Conservation (phyloP, 2,888 invertebrate species). For the Stratiomys singularior region DNA sequence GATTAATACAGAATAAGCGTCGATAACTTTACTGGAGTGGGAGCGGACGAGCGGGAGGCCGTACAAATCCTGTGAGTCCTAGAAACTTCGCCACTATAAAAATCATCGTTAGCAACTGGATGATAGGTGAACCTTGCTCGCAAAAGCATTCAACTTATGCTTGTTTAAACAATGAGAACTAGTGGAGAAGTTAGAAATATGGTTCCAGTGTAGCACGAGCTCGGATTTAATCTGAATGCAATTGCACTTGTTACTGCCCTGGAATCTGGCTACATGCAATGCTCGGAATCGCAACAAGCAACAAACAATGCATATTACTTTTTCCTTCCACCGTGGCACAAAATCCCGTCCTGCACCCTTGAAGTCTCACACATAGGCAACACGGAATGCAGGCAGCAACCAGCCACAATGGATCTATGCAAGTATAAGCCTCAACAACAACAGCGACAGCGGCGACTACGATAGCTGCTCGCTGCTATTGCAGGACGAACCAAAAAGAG, state of each 20-base stretch:
- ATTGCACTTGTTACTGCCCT: slow-evolving; percentile 2
- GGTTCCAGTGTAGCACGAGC: background rate
- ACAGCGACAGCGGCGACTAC: background rate
- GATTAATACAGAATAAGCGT: slow-evolving; percentile 23
- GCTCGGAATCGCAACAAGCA: background rate
- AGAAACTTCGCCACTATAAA: background rate
- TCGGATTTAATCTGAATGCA: background rate
- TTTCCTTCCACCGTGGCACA: background rate
- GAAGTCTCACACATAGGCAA: too few relatives aligned
- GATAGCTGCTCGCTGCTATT: background rate
- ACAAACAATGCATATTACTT: slow-evolving; percentile 22
- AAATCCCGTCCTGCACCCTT: background rate
- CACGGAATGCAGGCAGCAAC: too few relatives aligned
- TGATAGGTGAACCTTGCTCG: background rate
- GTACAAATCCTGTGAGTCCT: background rate
- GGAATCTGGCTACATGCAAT: background rate
- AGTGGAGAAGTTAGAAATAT: background rate
- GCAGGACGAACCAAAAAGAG: background rate
- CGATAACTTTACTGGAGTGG: background rate
- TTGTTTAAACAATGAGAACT: slow-evolving; percentile 22
- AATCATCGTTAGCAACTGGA: background rate
- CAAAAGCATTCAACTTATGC: slow-evolving; percentile 13
- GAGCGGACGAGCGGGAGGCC: background rate
- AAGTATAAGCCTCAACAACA: background rate
- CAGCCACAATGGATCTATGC: background rate